Base-by-base conservation (phyloP, 2,113 vertebrate species). In the Melanotaenia duboulayi region DNA sequence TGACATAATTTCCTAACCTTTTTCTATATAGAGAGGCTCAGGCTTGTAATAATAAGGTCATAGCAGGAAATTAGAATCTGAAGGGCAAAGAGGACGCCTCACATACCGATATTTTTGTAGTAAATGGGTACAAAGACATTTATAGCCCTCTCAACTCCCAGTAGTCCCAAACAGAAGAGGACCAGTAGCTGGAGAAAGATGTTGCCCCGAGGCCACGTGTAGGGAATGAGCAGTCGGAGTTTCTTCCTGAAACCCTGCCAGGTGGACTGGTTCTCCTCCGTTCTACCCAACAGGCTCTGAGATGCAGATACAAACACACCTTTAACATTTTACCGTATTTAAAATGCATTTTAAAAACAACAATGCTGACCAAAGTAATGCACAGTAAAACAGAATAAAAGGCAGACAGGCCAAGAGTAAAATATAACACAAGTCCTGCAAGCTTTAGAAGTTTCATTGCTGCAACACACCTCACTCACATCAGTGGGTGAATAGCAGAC, bases 121-220 rank as follows among this genome's bases (percentile, higher is more conserved):
- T 93, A 99, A 89, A 99, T 96, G 1, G 98, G 98, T 3, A 99
- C 97, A 0, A 98, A 97, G 80, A 99, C 83, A 0, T 99, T 99
- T 78, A 99, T 89, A 16, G 46, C 97, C 4, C 97, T 84, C 78
- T 99, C 98, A 16, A 94, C 7, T 10, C 91, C 97, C 89, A 99
- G 95, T 71, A 99, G 92, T 0, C 80, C 78, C 85, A 99, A 87
- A 78, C 97, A 99, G 83, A 98, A 87, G 42, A 98, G 19, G 59
- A 98, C 98, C 35, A 97, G 86, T 0, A 93, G 28, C 93, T 99
- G 98, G 44, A 99, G 95, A 8, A 87, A 12, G 4, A 81, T 12
- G 72, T 76, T 99, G 35, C 94, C 95, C 16, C 14, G 89, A 0
- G 97, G 98, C 98, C 98, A 99, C 91, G 98, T 91, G 86, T 98